Evolutionary conservation across 2,797 vertebrate species (phyloP), one percentile per base, ranked within the genome.

Genomic region (Ibycter americanus): DNA sequence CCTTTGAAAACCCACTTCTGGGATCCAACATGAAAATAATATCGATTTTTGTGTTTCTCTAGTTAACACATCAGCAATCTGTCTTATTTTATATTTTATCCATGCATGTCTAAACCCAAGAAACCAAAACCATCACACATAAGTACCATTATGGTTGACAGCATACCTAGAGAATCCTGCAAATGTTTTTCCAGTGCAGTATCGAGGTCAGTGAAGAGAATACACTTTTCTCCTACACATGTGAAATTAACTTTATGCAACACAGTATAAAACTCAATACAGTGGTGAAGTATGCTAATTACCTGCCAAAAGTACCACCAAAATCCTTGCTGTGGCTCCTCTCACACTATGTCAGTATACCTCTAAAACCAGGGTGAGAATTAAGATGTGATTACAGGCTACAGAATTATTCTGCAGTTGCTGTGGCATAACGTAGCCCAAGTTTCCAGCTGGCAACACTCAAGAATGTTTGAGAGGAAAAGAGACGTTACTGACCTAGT

Each of bases 361-460:
- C 9, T 63, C 29, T 89, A 84, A 78, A 87, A 62, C 23, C 14
- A 76, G 49, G 11, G 8, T 71, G 42, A 92, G 62, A 91, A 63
- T 73, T 70, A 85, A 87, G 54, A 55, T 13, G 31, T 1, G 1
- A 87, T 89, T 93, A 46, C 22, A 89, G 44, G 32, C 58, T 95
- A 32, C 32, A 63, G 5, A 82, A 89, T 87, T 56, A 55, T 77
- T 80, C 71, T 80, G 47, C 26, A 31, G 21, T 76, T 65, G n/a
- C 63, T 88, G 68, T 86, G 71, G 55, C 11, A 44, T 84, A 89
- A 63, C 3, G 2, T 47, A 66, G 21, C 17, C 38, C 26, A 47
- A 76, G n/a, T 89, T 94, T 84, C 47, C 91, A 95, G 80, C 71
- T 92, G 86, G 59, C 49, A 89, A 29, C 61, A 63, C 52, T 93